Percentiles rank a stretch among this genome's conserved stretches.
Conservation (phyloP, 2,797 vertebrate genomes). For the Sternotherus odoratus region DNA sequence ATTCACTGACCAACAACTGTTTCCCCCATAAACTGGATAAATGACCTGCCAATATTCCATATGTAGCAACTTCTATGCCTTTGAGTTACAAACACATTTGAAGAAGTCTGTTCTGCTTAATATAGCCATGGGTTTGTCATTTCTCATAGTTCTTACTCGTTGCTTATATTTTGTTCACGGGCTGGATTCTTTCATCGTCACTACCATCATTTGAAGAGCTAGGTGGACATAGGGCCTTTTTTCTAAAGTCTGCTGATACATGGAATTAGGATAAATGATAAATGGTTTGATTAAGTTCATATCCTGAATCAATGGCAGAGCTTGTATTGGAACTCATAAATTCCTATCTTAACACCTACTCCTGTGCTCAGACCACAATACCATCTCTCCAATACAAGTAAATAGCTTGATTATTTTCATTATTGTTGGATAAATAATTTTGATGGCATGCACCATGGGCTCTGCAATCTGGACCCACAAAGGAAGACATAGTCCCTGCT, state of each 20-base stretch:
- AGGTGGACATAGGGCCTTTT: neutral
- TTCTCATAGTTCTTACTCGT: neutral
- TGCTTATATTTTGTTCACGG: neutral
- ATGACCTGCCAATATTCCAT: constrained; percentile 21
- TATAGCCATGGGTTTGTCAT: neutral
- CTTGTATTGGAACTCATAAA: neutral
- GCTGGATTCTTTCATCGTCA: constrained; percentile 1
- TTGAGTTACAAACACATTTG: constrained; percentile 25
- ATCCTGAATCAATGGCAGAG: neutral
- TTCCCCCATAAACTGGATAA: neutral
- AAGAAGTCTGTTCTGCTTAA: constrained; percentile 5
- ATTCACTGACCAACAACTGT: neutral
- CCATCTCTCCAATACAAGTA: neutral
- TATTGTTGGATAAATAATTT: neutral
- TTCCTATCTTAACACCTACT: neutral
- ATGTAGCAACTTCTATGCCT: constrained; percentile 9
- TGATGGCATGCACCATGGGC: neutral
- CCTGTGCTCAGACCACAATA: neutral
- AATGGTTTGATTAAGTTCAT: neutral
- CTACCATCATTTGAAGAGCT: neutral
- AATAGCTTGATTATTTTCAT: neutral
- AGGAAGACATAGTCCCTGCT: too few species aligned
- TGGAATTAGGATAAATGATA: constrained; percentile 7
- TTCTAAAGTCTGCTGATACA: neutral
- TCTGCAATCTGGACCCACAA: too few species aligned